Evolutionary conservation across 2,113 vertebrate species (phyloP).

Genomic region (Apteryx owenii): DNA sequence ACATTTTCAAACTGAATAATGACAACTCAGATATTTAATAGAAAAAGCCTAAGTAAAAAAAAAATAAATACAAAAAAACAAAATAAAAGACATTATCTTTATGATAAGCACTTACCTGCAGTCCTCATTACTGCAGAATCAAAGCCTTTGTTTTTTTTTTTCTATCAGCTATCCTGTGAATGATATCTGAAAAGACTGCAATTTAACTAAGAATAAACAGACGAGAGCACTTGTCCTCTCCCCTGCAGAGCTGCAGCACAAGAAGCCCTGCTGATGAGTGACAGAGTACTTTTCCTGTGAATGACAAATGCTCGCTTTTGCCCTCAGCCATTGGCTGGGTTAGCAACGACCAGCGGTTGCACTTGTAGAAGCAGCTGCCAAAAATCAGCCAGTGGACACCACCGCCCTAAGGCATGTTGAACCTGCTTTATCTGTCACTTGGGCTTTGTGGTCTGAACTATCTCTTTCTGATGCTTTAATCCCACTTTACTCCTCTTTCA

Average conservation of each 20-base stretch:
- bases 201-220: not conserved
- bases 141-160: not conserved
- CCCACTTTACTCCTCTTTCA: not conserved
- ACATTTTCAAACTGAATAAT: not conserved
- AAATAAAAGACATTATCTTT: not conserved
- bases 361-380: not conserved
- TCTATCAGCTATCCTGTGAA: not conserved
- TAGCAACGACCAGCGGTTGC: not conserved
- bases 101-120: not conserved
- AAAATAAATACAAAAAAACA: not conserved
- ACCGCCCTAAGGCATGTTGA: not conserved
- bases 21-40: not conserved
- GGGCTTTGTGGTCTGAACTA: not conserved
- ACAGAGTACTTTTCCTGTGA: rapidly evolving
- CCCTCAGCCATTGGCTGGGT: not conserved
- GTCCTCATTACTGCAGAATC: not conserved
- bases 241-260: not conserved
- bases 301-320: not conserved
- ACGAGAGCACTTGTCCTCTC: not conserved
- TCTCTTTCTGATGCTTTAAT: not conserved
- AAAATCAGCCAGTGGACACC: not conserved
- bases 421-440: not conserved
- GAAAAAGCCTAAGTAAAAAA: not conserved
- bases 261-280: not conserved
- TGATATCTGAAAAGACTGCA: not conserved